Conservation (phyloP, 2,888 invertebrate genomes). For the Xiphydria camelus region DNA sequence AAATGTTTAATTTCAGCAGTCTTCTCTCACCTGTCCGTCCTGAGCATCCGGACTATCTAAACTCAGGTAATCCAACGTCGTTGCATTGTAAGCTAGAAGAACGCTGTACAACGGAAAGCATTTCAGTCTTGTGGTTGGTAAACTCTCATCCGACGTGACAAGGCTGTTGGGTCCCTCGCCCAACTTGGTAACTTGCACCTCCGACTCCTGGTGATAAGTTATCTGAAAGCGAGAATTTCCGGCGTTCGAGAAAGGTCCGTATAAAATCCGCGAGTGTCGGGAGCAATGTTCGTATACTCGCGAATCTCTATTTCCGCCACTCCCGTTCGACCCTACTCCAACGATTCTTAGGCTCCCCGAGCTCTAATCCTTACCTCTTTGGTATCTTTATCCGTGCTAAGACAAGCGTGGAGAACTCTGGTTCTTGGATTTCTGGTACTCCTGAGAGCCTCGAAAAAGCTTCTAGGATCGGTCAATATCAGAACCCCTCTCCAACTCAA, state of each 20-base stretch:
- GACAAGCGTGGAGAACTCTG: conserved; percentile 75
- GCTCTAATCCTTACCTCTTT: conserved; percentile 66
- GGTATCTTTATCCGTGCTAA: conserved; percentile 76
- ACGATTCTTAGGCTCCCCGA: background rate
- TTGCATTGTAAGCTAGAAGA: conserved; percentile 74
- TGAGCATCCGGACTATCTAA: conserved; percentile 61
- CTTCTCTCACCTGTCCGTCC: conserved; percentile 45
- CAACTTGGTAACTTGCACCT: conserved; percentile 53
- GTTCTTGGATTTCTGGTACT: conserved; percentile 59
- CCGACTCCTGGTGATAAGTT: conserved; percentile 53
- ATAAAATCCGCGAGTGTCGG: too few species aligned
- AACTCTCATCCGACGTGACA: conserved; percentile 44
- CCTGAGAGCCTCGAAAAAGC: conserved; percentile 68
- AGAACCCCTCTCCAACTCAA: conserved; percentile 76
- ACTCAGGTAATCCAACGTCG: conserved; percentile 71
- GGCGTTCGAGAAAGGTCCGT: too few species aligned
- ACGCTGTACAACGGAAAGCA: conserved; percentile 85
- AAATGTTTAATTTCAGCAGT: too few species aligned
- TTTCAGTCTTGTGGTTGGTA: conserved; percentile 69
- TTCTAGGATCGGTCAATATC: conserved; percentile 77
- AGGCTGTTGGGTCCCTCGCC: conserved; percentile 54
- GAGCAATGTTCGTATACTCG: too few species aligned
- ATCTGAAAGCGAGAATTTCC: conserved; percentile 40
- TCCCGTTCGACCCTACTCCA: too few species aligned
- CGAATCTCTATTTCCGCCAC: too few species aligned